Evolutionary conservation across 2,113 vertebrate genomes (phyloP).

Genomic region (Nanger granti): DNA sequence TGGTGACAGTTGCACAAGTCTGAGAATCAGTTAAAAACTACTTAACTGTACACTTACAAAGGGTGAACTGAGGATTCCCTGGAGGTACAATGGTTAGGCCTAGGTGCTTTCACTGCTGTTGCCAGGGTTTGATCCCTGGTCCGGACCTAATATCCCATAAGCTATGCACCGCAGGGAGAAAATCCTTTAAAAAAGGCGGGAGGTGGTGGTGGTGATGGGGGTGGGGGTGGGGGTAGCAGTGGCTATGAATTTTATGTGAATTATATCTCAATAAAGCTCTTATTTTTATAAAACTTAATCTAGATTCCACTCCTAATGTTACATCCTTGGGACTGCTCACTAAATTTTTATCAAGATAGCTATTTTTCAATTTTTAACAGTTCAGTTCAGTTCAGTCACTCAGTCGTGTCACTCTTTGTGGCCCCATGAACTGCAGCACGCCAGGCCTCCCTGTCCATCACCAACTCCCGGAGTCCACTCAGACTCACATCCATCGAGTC

Average conservation of each 20-base stretch:
- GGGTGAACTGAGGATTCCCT: not conserved
- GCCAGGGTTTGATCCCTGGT: not conserved
- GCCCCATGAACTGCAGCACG: not conserved
- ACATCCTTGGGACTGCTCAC: not conserved
- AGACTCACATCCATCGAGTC: not conserved
- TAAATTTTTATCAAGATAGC: constrained; percentile 23
- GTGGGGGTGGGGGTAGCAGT: fast-evolving
- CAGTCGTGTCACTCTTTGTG: not conserved
- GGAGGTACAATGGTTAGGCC: not conserved
- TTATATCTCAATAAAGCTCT: not conserved
- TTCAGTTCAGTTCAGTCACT: not conserved
- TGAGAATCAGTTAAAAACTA: not conserved
- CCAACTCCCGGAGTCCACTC: not conserved
- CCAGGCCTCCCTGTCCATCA: not conserved
- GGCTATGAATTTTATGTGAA: not conserved
- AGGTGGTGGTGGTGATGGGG: not conserved
- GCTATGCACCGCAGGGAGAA: not conserved
- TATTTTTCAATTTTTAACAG: not conserved
- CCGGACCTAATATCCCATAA: not conserved
- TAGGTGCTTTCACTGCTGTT: not conserved
- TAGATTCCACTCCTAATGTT: not conserved
- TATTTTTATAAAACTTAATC: not conserved
- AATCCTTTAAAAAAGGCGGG: fast-evolving
- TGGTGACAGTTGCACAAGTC: not conserved
- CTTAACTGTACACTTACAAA: not conserved